phyloP scores from a whole-genome alignment of 2,113 vertebrate genomes.

The Paralichthys olivaceus region DNA sequence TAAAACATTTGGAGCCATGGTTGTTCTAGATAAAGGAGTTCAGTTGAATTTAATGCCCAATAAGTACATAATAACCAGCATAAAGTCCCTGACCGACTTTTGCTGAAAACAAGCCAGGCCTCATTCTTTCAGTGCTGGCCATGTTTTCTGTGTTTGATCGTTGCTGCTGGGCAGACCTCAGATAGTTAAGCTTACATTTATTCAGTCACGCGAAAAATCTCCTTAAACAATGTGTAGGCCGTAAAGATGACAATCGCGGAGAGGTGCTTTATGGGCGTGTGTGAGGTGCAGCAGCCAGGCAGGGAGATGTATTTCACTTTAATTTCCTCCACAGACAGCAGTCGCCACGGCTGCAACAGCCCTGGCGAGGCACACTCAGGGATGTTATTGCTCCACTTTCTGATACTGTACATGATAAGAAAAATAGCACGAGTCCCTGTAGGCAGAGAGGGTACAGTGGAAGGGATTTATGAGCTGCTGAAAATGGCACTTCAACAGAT shows the following conservation, averaged over 20 bases:
- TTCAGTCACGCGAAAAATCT: constrained; percentile 41
- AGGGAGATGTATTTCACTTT: constrained; percentile 73
- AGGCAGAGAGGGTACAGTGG: constrained; percentile 37
- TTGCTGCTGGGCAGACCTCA: constrained; percentile 50
- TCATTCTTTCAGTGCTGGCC: constrained; percentile 8
- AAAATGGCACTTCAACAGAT: constrained; percentile 61
- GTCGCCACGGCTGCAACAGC: constrained; percentile 22
- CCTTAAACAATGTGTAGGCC: constrained; percentile 49
- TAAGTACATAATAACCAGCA: constrained; percentile 10
- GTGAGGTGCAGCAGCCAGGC: constrained; percentile 56
- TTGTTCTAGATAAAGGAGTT: neutral
- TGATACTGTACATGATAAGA: constrained; percentile 63
- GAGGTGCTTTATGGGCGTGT: constrained; percentile 59
- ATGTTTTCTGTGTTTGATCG: constrained; percentile 30
- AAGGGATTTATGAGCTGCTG: constrained; percentile 51
- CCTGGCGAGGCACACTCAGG: constrained; percentile 38
- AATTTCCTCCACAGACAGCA: constrained; percentile 68
- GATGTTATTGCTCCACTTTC: constrained; percentile 69
- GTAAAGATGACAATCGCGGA: constrained; percentile 67
- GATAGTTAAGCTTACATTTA: constrained; percentile 50
- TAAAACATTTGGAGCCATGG: neutral
- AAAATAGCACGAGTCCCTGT: constrained; percentile 49
- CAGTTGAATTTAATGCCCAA: neutral
- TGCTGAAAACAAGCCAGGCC: constrained; percentile 29
- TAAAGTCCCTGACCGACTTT: neutral